A percentile compares a stretch with the other conserved stretches of the same genome.
phyloP scores from a whole-genome alignment of 2,113 vertebrate species.

The Bungarus multicinctus region DNA sequence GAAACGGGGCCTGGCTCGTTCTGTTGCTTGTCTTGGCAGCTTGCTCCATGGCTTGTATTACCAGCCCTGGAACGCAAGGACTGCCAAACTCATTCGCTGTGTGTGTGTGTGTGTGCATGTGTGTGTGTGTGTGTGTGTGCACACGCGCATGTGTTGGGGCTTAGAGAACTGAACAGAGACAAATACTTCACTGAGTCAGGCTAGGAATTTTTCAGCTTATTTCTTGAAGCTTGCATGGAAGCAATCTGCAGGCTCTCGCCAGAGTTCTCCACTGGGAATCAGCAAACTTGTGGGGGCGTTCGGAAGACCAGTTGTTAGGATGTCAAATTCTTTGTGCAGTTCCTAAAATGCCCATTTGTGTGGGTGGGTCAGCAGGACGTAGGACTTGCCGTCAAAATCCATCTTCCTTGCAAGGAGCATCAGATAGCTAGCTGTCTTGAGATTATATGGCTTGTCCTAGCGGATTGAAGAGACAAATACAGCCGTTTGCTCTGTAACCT shows the following conservation, averaged over 20 bases:
- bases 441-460: background rate
- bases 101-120: background rate
- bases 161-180: conserved; percentile 65
- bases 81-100: conserved; percentile 72
- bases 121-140: background rate
- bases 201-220: conserved; percentile 58
- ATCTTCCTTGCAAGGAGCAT: background rate
- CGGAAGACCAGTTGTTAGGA: conserved; percentile 32
- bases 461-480: conserved; percentile 1
- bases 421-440: background rate
- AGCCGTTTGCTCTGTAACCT: background rate
- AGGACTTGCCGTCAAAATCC: background rate
- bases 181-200: conserved; percentile 65
- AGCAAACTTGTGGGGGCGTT: conserved; percentile 25
- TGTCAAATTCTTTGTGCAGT: conserved; percentile 30
- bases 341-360: conserved; percentile 7
- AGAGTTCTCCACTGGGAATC: conserved; percentile 8
- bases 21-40: conserved; percentile 81
- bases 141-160: conserved; percentile 43
- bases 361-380: background rate
- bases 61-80: conserved; percentile 75
- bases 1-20: conserved; percentile 76
- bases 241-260: conserved; percentile 23
- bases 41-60: conserved; percentile 75
- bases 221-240: conserved; percentile 51